Evolutionary conservation across 2,113 vertebrate genomes (phyloP), one percentile per base, ranked within the genome.

Genomic region (Anarhynchus alexandrinus): DNA sequence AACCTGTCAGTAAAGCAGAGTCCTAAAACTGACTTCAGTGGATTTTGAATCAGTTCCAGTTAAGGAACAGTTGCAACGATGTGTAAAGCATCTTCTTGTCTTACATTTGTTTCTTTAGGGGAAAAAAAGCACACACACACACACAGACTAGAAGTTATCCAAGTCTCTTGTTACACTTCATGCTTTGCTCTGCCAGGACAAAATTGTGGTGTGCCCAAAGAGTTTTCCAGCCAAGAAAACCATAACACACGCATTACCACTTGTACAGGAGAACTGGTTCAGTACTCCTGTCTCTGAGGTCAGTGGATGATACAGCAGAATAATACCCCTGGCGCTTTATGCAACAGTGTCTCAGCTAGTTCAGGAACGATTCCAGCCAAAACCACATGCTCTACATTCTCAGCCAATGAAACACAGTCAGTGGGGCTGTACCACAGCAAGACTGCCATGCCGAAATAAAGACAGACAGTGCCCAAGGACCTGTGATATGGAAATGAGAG

Each of bases 351-450:
- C 82, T 94, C 84, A 69, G 92, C 43, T 59, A 88, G 70, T 5
- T 85, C 29, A 90, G 73, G 66, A 87, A 54, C 4, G 2, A 91
- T 15, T 82, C 78, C 82, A 82, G 87, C 82, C 92, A 95, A 97
- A 97, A 94, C 96, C 96, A 94, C 96, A 92, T 40, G 78, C 65
- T 85, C 90, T 73, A 7, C 94, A 96, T 96, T 91, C 96, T 96
- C 92, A 97, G 93, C 93, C 95, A 96, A 96, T 96, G 93, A 96
- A 96, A 80, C 92, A 95, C 16, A 2, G 0, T 65, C 54, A 93
- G 20, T 6, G 15, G 26, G 40, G 54, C 62, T 90, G 45, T 36
- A 80, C 71, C 55, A 74, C 29, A 73, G 17, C 72, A 59, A 67
- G 52, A 36, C 30, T 85, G 54, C 64, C 47, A 36, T 22, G 73